Evolutionary conservation across 2,113 vertebrate genomes (phyloP).

Genomic region (Mobula hypostoma): DNA sequence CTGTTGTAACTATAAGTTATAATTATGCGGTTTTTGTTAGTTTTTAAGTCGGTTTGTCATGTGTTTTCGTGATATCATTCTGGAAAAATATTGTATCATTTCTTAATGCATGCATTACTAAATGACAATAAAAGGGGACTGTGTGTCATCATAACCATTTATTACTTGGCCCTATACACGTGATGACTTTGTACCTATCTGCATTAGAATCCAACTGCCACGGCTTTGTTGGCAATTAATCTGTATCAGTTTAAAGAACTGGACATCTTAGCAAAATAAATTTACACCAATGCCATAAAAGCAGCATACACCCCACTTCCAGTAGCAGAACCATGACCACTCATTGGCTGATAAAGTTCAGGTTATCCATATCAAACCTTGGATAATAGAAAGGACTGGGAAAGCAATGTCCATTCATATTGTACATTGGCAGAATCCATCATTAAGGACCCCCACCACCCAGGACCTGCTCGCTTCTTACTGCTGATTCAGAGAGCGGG

Average conservation of each 20-base stretch:
- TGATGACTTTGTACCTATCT: neutral
- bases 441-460: too few relatives aligned
- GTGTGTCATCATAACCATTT: neutral
- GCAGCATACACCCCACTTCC: neutral
- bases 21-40: too few relatives aligned
- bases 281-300: neutral
- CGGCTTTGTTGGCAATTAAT: neutral
- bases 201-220: neutral
- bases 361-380: neutral
- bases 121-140: too few relatives aligned
- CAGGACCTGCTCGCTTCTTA: too few relatives aligned
- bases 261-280: neutral
- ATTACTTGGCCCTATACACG: neutral
- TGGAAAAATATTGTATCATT: too few relatives aligned
- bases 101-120: too few relatives aligned
- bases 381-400: neutral
- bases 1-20: too few relatives aligned
- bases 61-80: too few relatives aligned
- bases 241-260: neutral
- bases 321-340: neutral
- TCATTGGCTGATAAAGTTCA: neutral
- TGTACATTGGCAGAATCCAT: too few relatives aligned
- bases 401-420: neutral
- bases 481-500: too few relatives aligned
- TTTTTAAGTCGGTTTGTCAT: too few relatives aligned